These are phyloP conservation scores for Dolichotis patagonum DNA, from an alignment of 2,113 vertebrate species.

Conservation along the genomic window DNA sequence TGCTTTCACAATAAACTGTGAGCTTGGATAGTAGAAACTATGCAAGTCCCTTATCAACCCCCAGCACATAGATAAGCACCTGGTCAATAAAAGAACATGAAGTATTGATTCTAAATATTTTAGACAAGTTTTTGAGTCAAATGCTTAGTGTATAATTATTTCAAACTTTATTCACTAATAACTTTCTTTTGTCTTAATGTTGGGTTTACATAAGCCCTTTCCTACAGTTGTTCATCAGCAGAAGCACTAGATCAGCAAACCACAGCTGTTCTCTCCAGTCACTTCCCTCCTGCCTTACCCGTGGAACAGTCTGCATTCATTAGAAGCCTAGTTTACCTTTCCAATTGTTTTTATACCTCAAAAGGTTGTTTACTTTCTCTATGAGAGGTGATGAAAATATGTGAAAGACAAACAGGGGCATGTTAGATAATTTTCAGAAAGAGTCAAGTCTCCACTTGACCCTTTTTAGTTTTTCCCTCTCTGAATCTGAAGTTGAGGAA, in stretches of 20 bases:
- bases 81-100: constrained; percentile 51
- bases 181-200: constrained; percentile 5
- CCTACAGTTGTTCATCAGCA: neutral
- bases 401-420: constrained; percentile 41
- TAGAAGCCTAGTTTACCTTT: constrained; percentile 41
- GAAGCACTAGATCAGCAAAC: neutral
- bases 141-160: constrained; percentile 50
- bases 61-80: constrained; percentile 22
- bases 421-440: constrained; percentile 39
- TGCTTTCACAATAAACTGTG: constrained; percentile 24
- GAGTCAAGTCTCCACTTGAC: constrained; percentile 60
- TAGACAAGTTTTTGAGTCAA: constrained; percentile 59
- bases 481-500: constrained; percentile 58
- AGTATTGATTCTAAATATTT: constrained; percentile 65
- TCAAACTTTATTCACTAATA: constrained; percentile 32
- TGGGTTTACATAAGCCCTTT: constrained; percentile 35
- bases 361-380: constrained; percentile 44
- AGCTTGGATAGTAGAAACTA: constrained; percentile 43
- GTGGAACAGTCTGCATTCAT: neutral
- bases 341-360: neutral
- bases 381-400: constrained; percentile 35
- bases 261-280: neutral
- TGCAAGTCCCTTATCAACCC: constrained; percentile 36
- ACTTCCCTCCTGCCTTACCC: neutral
- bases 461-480: constrained; percentile 34